Base-by-base conservation (phyloP, 2,113 vertebrate species). In the Salvelinus alpinus region DNA sequence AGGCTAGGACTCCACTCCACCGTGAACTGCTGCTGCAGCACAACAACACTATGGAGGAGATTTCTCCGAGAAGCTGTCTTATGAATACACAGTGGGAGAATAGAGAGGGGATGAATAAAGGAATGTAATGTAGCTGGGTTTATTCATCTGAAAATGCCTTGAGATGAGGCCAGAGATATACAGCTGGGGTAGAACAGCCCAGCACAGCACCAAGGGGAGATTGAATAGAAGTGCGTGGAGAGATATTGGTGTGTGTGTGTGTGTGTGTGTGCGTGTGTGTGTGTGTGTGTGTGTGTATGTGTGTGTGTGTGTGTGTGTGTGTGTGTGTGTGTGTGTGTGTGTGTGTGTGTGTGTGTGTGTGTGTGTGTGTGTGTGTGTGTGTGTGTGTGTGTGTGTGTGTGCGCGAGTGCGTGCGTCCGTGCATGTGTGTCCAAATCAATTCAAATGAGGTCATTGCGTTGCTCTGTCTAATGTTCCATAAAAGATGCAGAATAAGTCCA, bases 391-490 rank as follows among this genome's bases (percentile, higher is more conserved):
- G 31, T 34, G 12, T 57, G 12, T 57, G 18, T 57, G 12, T 57
- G 12, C 16, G 20, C 16, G 14, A 18, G 14, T 38, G 8, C 7
- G 38, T 38, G 38, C 38, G 1, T 38, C 8, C 1, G 38, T 38
- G 38, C 8, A 38, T 59, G 14, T 59, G 14, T 20, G 14, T 57
- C 81, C 86, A 73, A 88, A 88, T 90, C 88, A 86, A 89, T 88
- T 87, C 82, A 90, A 91, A 90, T 90, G 82, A 87, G 85, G 88
- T 85, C 86, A 90, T 84, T 86, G 85, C 81, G 77, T 86, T 83
- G 72, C 88, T 88, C 86, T 84, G 82, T 86, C 81, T 91, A 91
- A 91, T 91, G 87, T 87, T 78, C 87, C 85, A 90, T 91, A 86
- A 90, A 90, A 90, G 87, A 91, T 88, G 85, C 80, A 88, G 82